Evolutionary conservation across 2,113 vertebrate species (phyloP), one percentile per base, ranked within the genome.

Genomic region (Naja naja): DNA sequence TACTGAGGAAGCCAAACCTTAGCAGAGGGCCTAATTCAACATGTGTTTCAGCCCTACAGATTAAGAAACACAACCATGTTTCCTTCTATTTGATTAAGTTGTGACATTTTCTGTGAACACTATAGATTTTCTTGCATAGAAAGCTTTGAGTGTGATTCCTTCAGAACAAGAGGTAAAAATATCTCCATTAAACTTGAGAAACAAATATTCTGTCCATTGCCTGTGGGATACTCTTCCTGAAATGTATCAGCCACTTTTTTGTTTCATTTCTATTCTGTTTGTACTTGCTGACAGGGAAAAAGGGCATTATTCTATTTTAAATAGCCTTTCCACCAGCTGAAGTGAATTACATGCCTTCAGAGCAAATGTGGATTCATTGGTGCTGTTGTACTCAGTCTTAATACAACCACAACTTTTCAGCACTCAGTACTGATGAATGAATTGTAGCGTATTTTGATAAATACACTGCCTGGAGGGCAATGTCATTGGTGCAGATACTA

Each of bases 281-380:
- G 58, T 56, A 87, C 27, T 91, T 55, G 25, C 89, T 95, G 94
- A 88, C 93, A 96, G 93, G 7, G 14, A 94, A 93, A 81, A 60
- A 89, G 8, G 93, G 95, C 88, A 93, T 95, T 93, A 93, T 93
- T 90, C 54, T 95, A 53, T 94, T 94, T 97, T 95, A 95, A 95
- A 97, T 95, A 93, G 94, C 93, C 93, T 95, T 92, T 95, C 96
- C 89, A 94, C 95, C 89, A 95, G 94, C 93, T 94, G 93, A 94
- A 96, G 94, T 95, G 91, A 96, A 96, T 97, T 94, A 95, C 93
- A 93, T 96, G 94, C 95, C 96, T 96, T 90, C 93, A 97, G 88
- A 95, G 85, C 95, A 96, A 95, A 90, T 85, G 85, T 88, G 94
- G 88, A 96, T 96, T 95, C 95, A 95, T 91, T 93, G 95, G 18